Evolutionary conservation across 1,140 invertebrate species (phyloP), one percentile per base, ranked within the genome.

Genomic region (Achatina immaculata): DNA sequence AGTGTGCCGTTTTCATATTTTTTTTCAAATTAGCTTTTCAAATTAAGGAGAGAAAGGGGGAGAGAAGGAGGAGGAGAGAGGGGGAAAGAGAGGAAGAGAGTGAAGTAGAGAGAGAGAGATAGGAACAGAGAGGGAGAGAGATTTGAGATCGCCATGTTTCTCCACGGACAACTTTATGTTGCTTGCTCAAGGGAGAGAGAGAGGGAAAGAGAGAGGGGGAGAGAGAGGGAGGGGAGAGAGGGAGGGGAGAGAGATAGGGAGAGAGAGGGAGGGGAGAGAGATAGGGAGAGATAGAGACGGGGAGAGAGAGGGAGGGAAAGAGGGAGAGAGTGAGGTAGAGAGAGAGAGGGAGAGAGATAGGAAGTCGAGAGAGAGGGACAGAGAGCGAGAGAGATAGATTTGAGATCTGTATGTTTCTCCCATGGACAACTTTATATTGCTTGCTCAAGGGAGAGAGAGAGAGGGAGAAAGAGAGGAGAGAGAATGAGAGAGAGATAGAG

Each of bases 101-200:
- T 58, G 79, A 69, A 31, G 38, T 69, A 75, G 51, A 78, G 76
- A 78, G 76, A 78, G 76, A 78, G 62, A 68, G 43, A 58, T 24
- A 34, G 11, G 9, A 43, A 38, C n/a, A n/a, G n/a, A n/a, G n/a
- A n/a, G n/a, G n/a, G n/a, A n/a, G n/a, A n/a, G n/a, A n/a, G n/a
- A n/a, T n/a, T n/a, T n/a, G n/a, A n/a, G n/a, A n/a, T n/a, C n/a
- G n/a, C n/a, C n/a, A n/a, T n/a, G n/a, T 40, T 38, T 24, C 34
- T 9, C 21, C 36, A 43, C n/a, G n/a, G n/a, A n/a, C n/a, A n/a
- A n/a, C n/a, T n/a, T n/a, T n/a, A n/a, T n/a, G n/a, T n/a, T n/a
- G n/a, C n/a, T n/a, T n/a, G n/a, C n/a, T n/a, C 9, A 42, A 43
- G 51, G 38, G 62, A 68, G 45, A 51, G 40, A 68, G 21, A 79